Evolutionary conservation across 2,797 vertebrate genomes (phyloP).

Genomic region (Takifugu ocellatus): DNA sequence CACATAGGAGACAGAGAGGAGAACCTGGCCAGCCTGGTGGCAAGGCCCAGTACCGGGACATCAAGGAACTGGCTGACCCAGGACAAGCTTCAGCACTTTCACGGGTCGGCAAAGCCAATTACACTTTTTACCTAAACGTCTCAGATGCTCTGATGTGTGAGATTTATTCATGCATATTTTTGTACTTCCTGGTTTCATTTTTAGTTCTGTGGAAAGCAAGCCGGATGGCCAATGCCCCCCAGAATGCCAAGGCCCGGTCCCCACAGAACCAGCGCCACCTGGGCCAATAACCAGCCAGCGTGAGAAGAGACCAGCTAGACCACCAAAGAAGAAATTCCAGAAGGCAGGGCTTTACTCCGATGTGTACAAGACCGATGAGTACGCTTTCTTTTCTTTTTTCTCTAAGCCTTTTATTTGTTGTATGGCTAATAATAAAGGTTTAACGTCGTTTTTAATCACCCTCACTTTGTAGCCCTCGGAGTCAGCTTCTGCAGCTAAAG

Average conservation of each 20-base stretch:
- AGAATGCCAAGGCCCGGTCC: constrained; percentile 70
- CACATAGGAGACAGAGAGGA: constrained; percentile 61
- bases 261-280: constrained; percentile 73
- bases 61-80: constrained; percentile 69
- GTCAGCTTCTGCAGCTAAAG: constrained; percentile 92
- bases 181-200: constrained; percentile 44
- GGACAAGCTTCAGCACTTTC: constrained; percentile 75
- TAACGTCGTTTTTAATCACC: neutral
- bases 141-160: constrained; percentile 16
- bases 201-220: constrained; percentile 73
- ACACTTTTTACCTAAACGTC: neutral
- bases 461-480: constrained; percentile 80
- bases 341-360: constrained; percentile 98
- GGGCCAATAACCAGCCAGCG: constrained; percentile 78
- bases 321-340: constrained; percentile 99
- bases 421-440: neutral
- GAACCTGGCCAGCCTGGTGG: constrained; percentile 49
- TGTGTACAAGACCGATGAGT: constrained; percentile 96
- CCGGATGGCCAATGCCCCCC: constrained; percentile 77
- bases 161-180: constrained; percentile 19
- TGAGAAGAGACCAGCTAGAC: constrained; percentile 91
- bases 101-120: constrained; percentile 55
- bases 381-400: constrained; percentile 57
- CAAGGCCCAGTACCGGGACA: constrained; percentile 50
- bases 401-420: neutral